A percentile compares a stretch with the other conserved stretches of the same genome.
phyloP scores from a whole-genome alignment of 2,888 invertebrate species.

The Sinopyrophorus schimmeli region DNA sequence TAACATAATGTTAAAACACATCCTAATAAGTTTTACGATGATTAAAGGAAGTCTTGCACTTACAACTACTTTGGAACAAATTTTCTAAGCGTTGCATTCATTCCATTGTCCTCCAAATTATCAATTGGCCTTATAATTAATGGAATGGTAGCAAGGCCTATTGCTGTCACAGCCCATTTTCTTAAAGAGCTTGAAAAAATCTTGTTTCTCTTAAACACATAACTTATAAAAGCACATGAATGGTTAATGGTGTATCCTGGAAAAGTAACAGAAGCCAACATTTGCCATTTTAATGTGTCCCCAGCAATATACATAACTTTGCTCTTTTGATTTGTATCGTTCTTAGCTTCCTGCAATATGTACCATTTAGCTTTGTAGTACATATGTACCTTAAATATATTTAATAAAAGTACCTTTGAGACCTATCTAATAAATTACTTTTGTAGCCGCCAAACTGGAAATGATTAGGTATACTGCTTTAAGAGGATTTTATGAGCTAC shows the following conservation, averaged over 20 bases:
- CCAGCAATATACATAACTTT: slow-evolving; percentile 60
- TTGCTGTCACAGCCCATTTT: slow-evolving; percentile 66
- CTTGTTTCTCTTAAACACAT: slow-evolving; percentile 49
- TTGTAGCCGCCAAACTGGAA: too few relatives aligned
- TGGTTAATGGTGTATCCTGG: slow-evolving; percentile 92
- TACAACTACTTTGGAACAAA: too few relatives aligned
- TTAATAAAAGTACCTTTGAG: too few relatives aligned
- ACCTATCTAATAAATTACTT: too few relatives aligned
- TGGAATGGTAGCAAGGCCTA: slow-evolving; percentile 84
- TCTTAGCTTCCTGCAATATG: slow-evolving; percentile 12
- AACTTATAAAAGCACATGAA: slow-evolving; percentile 67
- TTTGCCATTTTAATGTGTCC: slow-evolving; percentile 92
- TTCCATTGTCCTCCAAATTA: slow-evolving; percentile 68
- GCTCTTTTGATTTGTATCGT: slow-evolving; percentile 9
- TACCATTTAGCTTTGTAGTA: too few relatives aligned
- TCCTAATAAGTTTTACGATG: too few relatives aligned
- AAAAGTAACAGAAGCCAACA: slow-evolving; percentile 84
- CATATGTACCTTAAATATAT: too few relatives aligned
- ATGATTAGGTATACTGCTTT: too few relatives aligned
- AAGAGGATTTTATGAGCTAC: too few relatives aligned
- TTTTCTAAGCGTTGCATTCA: slow-evolving; percentile 70
- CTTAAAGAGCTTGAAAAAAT: slow-evolving; percentile 51
- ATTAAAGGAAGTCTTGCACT: too few relatives aligned
- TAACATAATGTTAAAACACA: too few relatives aligned
- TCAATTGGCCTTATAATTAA: slow-evolving; percentile 93